These are phyloP conservation scores for Tokudaia muenninki DNA, from an alignment of 2,797 vertebrate species.

Conservation along the genomic window DNA sequence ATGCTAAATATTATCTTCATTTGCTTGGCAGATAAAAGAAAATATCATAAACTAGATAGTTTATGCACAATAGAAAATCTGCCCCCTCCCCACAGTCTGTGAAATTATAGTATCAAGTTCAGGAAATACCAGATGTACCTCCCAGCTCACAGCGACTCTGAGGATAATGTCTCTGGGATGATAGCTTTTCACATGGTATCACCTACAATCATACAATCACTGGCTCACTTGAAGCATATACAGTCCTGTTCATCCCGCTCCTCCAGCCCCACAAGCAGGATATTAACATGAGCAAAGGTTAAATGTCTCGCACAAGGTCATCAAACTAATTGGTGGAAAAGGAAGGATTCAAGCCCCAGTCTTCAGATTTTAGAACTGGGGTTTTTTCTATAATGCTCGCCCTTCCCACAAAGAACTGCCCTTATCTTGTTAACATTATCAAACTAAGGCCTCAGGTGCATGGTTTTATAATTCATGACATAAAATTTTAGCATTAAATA, in stretches of 20 bases:
- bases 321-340: conserved; percentile 21
- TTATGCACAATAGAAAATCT: neutral
- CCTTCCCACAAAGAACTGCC: neutral
- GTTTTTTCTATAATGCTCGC: neutral
- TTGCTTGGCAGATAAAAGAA: neutral
- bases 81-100: neutral
- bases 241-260: neutral
- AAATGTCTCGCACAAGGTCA: conserved; percentile 22
- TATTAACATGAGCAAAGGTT: neutral
- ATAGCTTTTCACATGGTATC: neutral
- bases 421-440: conserved; percentile 17
- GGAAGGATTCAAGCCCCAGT: neutral
- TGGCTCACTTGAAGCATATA: conserved; percentile 14
- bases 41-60: neutral
- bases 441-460: neutral
- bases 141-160: neutral
- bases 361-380: conserved; percentile 2
- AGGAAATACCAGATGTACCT: neutral
- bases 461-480: neutral
- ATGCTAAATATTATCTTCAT: neutral
- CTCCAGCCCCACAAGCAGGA: neutral
- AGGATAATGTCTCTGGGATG: neutral
- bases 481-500: conserved; percentile 34
- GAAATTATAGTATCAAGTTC: conserved; percentile 25
- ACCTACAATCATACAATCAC: neutral